These are phyloP conservation scores for Lepisosteus osseus DNA, from an alignment of 2,113 vertebrate genomes.

Conservation along the genomic window DNA sequence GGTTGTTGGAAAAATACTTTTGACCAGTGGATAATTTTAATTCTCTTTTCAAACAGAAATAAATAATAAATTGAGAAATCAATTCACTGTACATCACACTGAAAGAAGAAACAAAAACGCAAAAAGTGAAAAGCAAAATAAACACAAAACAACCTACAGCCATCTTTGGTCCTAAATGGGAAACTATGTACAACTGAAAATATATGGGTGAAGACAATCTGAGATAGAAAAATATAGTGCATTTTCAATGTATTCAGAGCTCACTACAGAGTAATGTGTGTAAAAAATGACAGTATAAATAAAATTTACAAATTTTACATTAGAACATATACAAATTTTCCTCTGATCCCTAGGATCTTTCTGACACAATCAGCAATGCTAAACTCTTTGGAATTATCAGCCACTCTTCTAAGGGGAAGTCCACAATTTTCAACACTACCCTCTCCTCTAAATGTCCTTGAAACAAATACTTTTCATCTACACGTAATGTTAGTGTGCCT, in stretches of 20 bases:
- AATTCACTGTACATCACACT: constrained; percentile 89
- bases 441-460: constrained; percentile 23
- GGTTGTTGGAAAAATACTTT: constrained; percentile 75
- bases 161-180: constrained; percentile 99
- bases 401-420: constrained; percentile 66
- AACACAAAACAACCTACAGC: constrained; percentile 79
- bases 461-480: constrained; percentile 28
- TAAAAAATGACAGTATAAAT: constrained; percentile 97
- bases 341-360: constrained; percentile 75
- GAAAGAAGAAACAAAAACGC: constrained; percentile 54
- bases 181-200: constrained; percentile 95
- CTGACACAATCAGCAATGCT: constrained; percentile 81
- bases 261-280: constrained; percentile 92
- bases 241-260: constrained; percentile 98
- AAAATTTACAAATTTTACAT: constrained; percentile 99
- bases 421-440: constrained; percentile 60
- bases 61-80: constrained; percentile 90
- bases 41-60: constrained; percentile 87
- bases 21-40: constrained; percentile 80
- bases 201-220: constrained; percentile 85
- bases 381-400: constrained; percentile 91
- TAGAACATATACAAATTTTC: constrained; percentile 92
- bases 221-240: constrained; percentile 99
- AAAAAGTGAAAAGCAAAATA: constrained; percentile 49
- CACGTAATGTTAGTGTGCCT: constrained; percentile 25